These are phyloP conservation scores for Masticophis lateralis DNA, from an alignment of 2,797 vertebrate species.

Conservation along the genomic window DNA sequence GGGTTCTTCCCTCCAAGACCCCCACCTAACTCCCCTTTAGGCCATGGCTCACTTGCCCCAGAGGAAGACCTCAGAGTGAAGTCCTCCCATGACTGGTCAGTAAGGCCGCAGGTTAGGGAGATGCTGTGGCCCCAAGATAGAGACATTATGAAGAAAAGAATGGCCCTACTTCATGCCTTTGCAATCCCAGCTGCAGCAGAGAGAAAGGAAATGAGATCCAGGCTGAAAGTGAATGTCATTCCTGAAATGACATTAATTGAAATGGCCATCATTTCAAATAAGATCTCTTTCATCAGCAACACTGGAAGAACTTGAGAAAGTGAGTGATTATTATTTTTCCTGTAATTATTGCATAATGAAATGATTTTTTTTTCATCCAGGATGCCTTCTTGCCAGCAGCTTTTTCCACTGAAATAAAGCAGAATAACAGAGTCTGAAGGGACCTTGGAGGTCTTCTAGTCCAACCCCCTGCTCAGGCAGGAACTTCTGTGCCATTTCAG, in stretches of 20 bases:
- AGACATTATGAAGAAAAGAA: not conserved
- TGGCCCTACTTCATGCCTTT: not conserved
- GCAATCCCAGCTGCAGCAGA: conserved; percentile 33
- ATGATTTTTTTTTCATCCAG: conserved; percentile 56
- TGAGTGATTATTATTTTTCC: conserved; percentile 43
- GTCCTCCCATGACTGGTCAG: too few species aligned
- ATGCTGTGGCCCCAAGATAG: not conserved
- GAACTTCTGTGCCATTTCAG: too few species aligned
- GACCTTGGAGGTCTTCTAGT: too few species aligned
- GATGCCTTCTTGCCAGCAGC: conserved; percentile 62
- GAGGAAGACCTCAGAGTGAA: too few species aligned
- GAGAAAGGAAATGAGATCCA: conserved; percentile 23
- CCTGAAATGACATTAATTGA: conserved; percentile 49
- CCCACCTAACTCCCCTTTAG: too few species aligned
- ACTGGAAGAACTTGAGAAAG: conserved; percentile 53
- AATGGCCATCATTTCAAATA: conserved; percentile 49
- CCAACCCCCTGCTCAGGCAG: too few species aligned
- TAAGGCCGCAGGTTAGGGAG: not conserved
- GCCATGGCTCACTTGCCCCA: too few species aligned
- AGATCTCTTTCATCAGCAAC: conserved; percentile 61
- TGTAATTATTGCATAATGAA: conserved; percentile 64
- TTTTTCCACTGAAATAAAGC: conserved; percentile 42
- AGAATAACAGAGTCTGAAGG: not conserved
- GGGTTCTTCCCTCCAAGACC: too few species aligned
- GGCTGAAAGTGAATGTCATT: conserved; percentile 46